A percentile compares a stretch with the other conserved stretches of the same genome.
Evolutionary conservation across 2,113 vertebrate species (phyloP).

Genomic region (Climacteris rufus): DNA sequence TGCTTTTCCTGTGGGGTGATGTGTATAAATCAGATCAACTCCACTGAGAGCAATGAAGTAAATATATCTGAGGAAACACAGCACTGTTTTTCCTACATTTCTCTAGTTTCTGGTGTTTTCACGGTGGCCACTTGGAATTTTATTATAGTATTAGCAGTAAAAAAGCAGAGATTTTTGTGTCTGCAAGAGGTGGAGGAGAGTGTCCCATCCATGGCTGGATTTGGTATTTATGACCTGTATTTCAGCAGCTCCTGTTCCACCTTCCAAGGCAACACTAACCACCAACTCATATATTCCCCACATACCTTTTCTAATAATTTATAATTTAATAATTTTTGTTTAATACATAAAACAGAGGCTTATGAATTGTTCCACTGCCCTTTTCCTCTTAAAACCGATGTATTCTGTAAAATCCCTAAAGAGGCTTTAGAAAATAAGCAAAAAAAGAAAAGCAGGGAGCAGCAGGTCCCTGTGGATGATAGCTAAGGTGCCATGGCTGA

Average conservation of each 20-base stretch:
- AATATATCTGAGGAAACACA: not conserved
- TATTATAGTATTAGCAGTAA: not conserved
- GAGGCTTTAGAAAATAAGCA: not conserved
- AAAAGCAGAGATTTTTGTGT: not conserved
- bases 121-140: not conserved
- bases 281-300: fast-evolving
- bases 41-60: not conserved
- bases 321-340: not conserved
- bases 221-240: fast-evolving
- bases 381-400: not conserved
- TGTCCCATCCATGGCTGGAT: not conserved
- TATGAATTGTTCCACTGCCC: fast-evolving
- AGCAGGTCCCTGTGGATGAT: not conserved
- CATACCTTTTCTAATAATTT: not conserved
- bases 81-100: not conserved
- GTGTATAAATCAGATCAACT: slow-evolving; percentile 1
- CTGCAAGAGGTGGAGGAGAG: not conserved
- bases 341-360: not conserved
- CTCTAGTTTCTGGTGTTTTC: not conserved
- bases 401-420: not conserved
- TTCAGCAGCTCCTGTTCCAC: not conserved
- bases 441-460: not conserved
- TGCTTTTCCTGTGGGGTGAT: not conserved
- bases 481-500: not conserved
- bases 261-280: not conserved